Evolutionary conservation across 1,140 invertebrate genomes (phyloP), one percentile per base, ranked within the genome.

Genomic region (Drosophila aff.): DNA sequence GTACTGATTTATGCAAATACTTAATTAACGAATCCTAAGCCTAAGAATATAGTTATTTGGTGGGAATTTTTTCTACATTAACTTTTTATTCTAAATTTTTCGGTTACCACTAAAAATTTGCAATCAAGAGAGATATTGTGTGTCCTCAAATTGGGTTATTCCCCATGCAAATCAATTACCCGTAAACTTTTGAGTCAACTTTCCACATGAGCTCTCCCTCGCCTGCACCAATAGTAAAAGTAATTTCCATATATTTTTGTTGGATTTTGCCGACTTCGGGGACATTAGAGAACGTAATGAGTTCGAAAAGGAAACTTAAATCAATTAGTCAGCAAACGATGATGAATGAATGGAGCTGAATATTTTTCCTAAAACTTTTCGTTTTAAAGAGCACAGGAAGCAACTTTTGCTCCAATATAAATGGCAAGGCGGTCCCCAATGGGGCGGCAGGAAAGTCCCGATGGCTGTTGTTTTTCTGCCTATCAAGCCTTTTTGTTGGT

Each of bases 291-390:
- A 53, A 49, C 60, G 52, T 80, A 80, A 80, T 80, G 69, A 79
- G 66, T 38, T 60, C 43, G 46, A 61, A 60, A 43, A 40, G 41
- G 47, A 67, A 81, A 76, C 55, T 77, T 72, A 71, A 73, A 73
- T 72, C 66, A 76, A 81, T 76, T 76, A 58, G 74, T 62, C 49
- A 23, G 55, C 23, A 76, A 81, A 81, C 69, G 65, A 81, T 81
- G 79, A 81, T 77, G 75, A 60, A 81, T 73, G 72, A 31, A 69
- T 43, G 11, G 33, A 50, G 28, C 23, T 40, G 23, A 46, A 57
- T 47, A 36, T 47, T 61, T 81, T 66, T 50, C 53, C 44, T 43
- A 52, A 69, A 76, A 71, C 33, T 71, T 52, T 53, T 57, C 16
- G 28, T 21, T 71, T 81, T 76, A 81, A 81, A 76, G 65, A 49